Conservation (phyloP, 2,888 invertebrate genomes). For the Sclerodermus sp. region DNA sequence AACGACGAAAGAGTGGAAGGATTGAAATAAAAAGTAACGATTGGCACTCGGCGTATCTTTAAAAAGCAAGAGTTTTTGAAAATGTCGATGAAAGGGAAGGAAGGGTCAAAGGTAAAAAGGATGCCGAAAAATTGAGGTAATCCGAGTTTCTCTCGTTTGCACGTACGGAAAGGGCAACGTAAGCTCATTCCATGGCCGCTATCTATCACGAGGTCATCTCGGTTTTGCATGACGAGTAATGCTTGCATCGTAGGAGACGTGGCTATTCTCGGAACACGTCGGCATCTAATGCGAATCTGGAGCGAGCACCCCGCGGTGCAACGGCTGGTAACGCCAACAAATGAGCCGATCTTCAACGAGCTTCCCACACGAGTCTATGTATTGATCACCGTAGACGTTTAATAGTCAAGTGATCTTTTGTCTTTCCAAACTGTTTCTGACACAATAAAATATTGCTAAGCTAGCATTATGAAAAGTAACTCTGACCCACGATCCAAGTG, state of each 20-base stretch:
- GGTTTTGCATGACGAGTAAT: slow-evolving; percentile 35
- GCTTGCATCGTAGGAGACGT: slow-evolving; percentile 21
- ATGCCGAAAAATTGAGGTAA: slow-evolving; percentile 11
- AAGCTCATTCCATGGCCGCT: slow-evolving; percentile 28
- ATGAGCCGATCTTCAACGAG: slow-evolving; percentile 28
- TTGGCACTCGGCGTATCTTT: too few relatives aligned
- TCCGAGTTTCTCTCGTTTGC: slow-evolving; percentile 25
- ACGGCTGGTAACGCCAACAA: slow-evolving; percentile 23
- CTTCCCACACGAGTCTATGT: slow-evolving; percentile 13
- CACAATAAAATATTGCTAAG: too few relatives aligned
- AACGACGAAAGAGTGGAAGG: too few relatives aligned
- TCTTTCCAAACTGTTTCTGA: too few relatives aligned
- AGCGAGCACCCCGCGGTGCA: slow-evolving; percentile 29
- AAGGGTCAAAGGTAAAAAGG: neutral
- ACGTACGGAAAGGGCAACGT: slow-evolving; percentile 20
- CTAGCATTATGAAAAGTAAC: too few relatives aligned
- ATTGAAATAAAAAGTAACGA: too few relatives aligned
- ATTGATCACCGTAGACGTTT: too few relatives aligned
- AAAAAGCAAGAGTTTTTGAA: too few relatives aligned
- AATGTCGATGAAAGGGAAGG: too few relatives aligned
- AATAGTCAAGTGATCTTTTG: too few relatives aligned
- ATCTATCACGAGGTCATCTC: slow-evolving; percentile 45
- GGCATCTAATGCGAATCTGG: slow-evolving; percentile 42
- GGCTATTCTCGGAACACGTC: slow-evolving; percentile 40
- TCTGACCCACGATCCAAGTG: too few relatives aligned